Conservation (phyloP, 2,797 vertebrate species). For the Pristis pectinata region DNA sequence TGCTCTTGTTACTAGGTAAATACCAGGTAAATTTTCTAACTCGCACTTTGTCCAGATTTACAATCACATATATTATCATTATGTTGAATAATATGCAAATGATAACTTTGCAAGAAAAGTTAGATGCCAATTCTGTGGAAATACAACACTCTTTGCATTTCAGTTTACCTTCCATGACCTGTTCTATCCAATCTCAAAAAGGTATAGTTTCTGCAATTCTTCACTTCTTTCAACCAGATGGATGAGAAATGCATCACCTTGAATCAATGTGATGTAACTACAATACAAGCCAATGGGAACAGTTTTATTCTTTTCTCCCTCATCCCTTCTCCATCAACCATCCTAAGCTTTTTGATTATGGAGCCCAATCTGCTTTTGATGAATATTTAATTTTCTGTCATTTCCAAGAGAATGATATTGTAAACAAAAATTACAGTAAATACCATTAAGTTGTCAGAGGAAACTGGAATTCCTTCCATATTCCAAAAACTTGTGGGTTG, state of each 20-base stretch:
- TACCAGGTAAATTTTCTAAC: not conserved
- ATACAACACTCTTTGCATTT: not conserved
- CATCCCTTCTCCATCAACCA: not conserved
- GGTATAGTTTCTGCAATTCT: not conserved
- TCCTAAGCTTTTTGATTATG: not conserved
- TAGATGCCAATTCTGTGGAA: not conserved
- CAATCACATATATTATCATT: not conserved
- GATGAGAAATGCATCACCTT: not conserved
- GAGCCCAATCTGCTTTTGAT: not conserved
- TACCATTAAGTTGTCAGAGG: too few species aligned
- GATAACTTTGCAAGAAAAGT: not conserved
- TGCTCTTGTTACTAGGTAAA: not conserved
- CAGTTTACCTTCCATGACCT: not conserved
- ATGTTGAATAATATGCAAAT: not conserved
- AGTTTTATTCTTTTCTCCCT: not conserved
- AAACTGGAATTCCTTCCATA: too few species aligned
- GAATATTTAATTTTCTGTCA: not conserved
- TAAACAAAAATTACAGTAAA: not conserved
- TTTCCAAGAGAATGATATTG: not conserved
- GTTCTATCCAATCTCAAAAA: not conserved
- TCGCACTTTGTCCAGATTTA: not conserved
- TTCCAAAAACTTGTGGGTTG: too few species aligned
- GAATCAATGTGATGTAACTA: not conserved
- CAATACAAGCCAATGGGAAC: not conserved
- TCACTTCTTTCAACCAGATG: not conserved